A percentile compares a stretch with the other conserved stretches of the same genome.
These are phyloP conservation scores for Peribatodes rhomboidaria DNA, from an alignment of 2,888 invertebrate genomes.

Conservation along the genomic window DNA sequence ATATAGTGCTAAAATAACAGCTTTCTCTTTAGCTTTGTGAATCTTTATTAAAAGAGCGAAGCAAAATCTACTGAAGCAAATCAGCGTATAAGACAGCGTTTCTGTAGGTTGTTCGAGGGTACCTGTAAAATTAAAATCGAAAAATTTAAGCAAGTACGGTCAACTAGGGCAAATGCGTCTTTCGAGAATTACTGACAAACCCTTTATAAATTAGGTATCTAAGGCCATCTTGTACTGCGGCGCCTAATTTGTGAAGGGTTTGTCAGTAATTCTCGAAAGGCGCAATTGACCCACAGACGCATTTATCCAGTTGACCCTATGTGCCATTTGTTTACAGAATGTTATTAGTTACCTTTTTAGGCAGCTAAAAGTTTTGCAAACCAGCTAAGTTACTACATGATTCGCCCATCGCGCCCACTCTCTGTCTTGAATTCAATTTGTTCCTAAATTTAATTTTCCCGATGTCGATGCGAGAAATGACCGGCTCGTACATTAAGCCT, in stretches of 20 bases:
- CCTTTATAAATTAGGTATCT: too few relatives aligned
- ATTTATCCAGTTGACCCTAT: too few relatives aligned
- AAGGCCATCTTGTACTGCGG: too few relatives aligned
- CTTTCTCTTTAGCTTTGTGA: not conserved
- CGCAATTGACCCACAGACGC: too few relatives aligned
- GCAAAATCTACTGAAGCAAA: not conserved
- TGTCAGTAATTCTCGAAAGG: too few relatives aligned
- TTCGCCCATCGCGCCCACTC: conserved; percentile 7
- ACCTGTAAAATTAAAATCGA: not conserved
- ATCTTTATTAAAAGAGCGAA: not conserved
- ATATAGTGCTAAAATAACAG: conserved; percentile 4
- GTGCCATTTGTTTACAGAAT: not conserved
- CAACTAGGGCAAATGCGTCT: too few relatives aligned
- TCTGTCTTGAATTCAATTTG: conserved; percentile 15
- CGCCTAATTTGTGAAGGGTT: too few relatives aligned
- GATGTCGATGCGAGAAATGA: conserved; percentile 19
- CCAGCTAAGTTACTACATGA: not conserved
- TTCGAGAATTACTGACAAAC: too few relatives aligned
- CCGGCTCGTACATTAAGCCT: conserved; percentile 28
- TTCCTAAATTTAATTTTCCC: conserved; percentile 27
- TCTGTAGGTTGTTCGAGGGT: not conserved
- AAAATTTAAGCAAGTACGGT: not conserved
- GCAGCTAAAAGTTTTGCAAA: conserved; percentile 4
- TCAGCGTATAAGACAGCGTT: too few relatives aligned
- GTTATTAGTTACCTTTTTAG: not conserved